phyloP scores from a whole-genome alignment of 2,888 invertebrate species.

The Phengaris arion region DNA sequence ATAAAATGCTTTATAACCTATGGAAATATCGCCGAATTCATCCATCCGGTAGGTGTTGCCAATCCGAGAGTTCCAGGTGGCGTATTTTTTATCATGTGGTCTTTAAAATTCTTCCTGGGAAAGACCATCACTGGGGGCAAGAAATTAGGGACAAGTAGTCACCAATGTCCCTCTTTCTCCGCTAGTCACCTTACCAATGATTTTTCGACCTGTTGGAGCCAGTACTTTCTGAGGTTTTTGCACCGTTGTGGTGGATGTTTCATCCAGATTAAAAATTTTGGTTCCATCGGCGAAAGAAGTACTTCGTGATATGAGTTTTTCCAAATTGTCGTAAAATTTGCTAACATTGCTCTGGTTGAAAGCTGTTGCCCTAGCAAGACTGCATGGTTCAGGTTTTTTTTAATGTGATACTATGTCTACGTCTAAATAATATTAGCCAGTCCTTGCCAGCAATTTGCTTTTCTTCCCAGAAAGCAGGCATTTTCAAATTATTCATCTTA shows the following conservation, averaged over 20 bases:
- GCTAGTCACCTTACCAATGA: too few relatives aligned
- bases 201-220: slow-evolving; percentile 37
- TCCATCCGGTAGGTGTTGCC: slow-evolving; percentile 49
- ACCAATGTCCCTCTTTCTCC: slow-evolving; percentile 42
- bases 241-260: slow-evolving; percentile 31
- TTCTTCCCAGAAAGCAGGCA: neutral
- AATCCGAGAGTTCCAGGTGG: slow-evolving; percentile 50
- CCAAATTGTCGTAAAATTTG: neutral
- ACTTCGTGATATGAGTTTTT: neutral
- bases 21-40: too few relatives aligned
- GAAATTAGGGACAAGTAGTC: too few relatives aligned
- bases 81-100: slow-evolving; percentile 47
- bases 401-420: neutral
- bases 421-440: neutral
- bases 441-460: slow-evolving; percentile 10
- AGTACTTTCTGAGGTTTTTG: slow-evolving; percentile 41
- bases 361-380: neutral
- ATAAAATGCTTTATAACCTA: slow-evolving; percentile 52
- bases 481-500: neutral
- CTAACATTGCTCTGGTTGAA: neutral
- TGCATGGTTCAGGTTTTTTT: slow-evolving; percentile 16
- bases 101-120: slow-evolving; percentile 29
- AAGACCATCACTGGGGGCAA: slow-evolving; percentile 31
- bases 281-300: neutral
- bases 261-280: slow-evolving; percentile 31